Percentiles rank a stretch among this genome's conserved stretches.
phyloP scores from a whole-genome alignment of 1,140 invertebrate genomes.

The Microplitis mediator region DNA sequence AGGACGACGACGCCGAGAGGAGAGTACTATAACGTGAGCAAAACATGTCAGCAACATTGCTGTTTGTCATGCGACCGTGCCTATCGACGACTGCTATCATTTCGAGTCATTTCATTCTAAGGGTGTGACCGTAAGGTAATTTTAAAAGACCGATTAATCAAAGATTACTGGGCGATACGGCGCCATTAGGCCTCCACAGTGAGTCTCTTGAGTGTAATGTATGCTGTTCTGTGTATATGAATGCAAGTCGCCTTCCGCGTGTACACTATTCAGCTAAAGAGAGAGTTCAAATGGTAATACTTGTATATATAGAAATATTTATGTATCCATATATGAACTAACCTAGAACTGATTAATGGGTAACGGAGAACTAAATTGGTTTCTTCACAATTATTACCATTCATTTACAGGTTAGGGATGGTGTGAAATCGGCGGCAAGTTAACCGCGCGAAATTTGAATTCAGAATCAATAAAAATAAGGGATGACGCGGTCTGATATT shows the following conservation, averaged over 20 bases:
- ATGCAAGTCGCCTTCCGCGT: background rate
- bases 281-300: background rate
- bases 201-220: background rate
- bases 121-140: constrained; percentile 53
- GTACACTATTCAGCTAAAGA: background rate
- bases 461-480: too few species aligned
- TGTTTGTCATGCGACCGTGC: constrained; percentile 55
- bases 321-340: too few species aligned
- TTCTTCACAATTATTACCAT: too few species aligned
- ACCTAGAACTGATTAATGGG: too few species aligned
- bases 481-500: too few species aligned
- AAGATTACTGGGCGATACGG: constrained; percentile 44
- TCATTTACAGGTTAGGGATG: too few species aligned
- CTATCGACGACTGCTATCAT: constrained; percentile 51
- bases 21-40: background rate
- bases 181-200: constrained; percentile 34
- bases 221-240: too few species aligned
- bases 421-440: too few species aligned
- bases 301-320: too few species aligned
- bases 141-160: constrained; percentile 49
- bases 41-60: constrained; percentile 43
- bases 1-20: background rate
- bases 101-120: constrained; percentile 52
- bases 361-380: too few species aligned
- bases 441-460: too few species aligned